Base-by-base conservation (phyloP, 2,888 invertebrate genomes). In the Drosophila limbata region DNA sequence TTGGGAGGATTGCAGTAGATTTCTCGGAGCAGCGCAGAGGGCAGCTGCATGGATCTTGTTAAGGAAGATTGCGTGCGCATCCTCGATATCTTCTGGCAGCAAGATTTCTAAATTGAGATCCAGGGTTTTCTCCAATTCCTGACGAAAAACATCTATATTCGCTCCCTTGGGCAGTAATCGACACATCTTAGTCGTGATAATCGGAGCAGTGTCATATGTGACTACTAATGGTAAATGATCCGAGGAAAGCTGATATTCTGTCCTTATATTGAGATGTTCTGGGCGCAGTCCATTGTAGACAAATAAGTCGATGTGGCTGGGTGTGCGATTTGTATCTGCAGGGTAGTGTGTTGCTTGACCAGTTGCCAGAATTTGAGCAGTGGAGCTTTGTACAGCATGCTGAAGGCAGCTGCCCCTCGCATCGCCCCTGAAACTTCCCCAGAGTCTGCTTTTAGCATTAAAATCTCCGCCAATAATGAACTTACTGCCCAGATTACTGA, bases 21-120 rank as follows among this genome's bases (percentile, higher is more conserved):
- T n/a, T 1, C n/a, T n/a, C n/a, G 37, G 37, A 37, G 37, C 37
- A 37, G 37, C 37, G 37, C 37, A 37, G 6, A 37, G 37, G n/a
- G 37, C 37, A n/a, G 13, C 37, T 37, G 37, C 4, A 37, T 37
- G 37, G 37, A 5, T n/a, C 5, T 37, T 37, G n/a, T 37, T 37
- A n/a, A 37, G 5, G n/a, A 37, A 37, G 37, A 37, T 37, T 37
- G 37, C 37, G 5, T 37, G n/a, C n/a, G 37, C 37, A 37, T 37
- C 37, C n/a, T 37, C 37, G 37, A 37, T 37, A 5, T 37, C 37
- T 37, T 37, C 37, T n/a, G 37, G 37, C 37, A 37, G n/a, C 37
- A 37, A n/a, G 13, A 37, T 37, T 37, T 37, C 37, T n/a, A 37
- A 5, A n/a, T 37, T 37, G 4, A 37, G 37, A n/a, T 37, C 37